Percentiles rank a stretch among this genome's conserved stretches.
Evolutionary conservation across 2,888 invertebrate species (phyloP).

Genomic region (Anodontia alba): DNA sequence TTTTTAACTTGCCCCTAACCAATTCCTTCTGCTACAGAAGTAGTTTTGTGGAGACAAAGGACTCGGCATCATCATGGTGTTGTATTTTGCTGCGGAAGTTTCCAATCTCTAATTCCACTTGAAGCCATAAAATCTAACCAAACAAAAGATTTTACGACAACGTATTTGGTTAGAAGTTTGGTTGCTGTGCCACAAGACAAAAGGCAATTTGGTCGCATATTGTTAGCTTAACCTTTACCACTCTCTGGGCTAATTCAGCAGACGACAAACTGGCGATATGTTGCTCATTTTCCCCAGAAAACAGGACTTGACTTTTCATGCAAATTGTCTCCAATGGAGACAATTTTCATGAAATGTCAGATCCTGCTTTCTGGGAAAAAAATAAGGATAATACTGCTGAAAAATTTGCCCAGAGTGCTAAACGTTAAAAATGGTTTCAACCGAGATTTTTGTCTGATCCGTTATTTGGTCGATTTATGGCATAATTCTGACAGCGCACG

Average conservation of each 20-base stretch:
- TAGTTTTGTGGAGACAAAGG: conserved; percentile 9
- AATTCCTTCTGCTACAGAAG: background rate
- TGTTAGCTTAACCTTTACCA: background rate
- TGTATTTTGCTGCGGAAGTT: conserved; percentile 9
- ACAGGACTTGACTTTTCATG: no score
- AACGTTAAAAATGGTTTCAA: conserved; percentile 2
- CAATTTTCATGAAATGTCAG: no score
- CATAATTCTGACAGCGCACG: conserved; percentile 50
- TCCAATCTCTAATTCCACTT: conserved; percentile 15
- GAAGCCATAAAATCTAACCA: conserved; percentile 9
- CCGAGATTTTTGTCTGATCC: background rate
- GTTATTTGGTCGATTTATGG: conserved; percentile 59
- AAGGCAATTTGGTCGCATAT: conserved; percentile 10
- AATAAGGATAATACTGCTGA: no score
- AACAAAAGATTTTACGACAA: conserved; percentile 13
- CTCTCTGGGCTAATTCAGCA: no score
- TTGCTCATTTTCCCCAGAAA: no score
- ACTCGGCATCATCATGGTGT: background rate
- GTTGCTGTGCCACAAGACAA: background rate
- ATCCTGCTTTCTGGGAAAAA: no score
- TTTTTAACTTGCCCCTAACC: no score
- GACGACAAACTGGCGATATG: no score
- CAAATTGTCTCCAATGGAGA: no score
- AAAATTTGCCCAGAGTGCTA: no score
- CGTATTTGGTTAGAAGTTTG: conserved; percentile 12